Conservation (phyloP, 2,113 vertebrate genomes). For the Odocoileus virginianus region DNA sequence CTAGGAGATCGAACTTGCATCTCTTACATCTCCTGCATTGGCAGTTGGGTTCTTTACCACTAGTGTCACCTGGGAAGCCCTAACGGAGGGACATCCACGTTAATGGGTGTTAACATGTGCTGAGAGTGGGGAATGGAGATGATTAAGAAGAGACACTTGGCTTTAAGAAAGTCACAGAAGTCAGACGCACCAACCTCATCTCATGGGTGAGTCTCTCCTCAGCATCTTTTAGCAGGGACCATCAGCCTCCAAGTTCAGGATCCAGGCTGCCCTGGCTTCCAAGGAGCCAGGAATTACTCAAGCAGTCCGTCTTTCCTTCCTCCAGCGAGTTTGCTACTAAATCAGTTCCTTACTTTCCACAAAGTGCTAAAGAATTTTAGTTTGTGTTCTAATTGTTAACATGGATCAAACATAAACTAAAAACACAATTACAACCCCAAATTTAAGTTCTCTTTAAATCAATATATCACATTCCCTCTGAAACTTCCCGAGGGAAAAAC, state of each 20-base stretch:
- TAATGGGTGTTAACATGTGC: background rate
- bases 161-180: background rate
- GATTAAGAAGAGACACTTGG: background rate
- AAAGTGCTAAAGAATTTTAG: background rate
- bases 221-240: background rate
- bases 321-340: background rate
- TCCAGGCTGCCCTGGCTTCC: background rate
- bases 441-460: background rate
- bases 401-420: background rate
- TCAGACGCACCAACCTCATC: background rate
- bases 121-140: background rate
- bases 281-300: too few relatives aligned
- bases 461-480: background rate
- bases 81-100: background rate
- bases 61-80: background rate
- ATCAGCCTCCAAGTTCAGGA: background rate
- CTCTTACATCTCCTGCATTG: background rate
- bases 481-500: background rate
- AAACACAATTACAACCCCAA: background rate
- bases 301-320: background rate
- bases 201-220: background rate
- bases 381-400: background rate
- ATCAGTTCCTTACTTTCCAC: background rate
- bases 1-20: background rate
- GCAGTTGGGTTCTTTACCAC: background rate